Evolutionary conservation across 2,113 vertebrate species (phyloP).

Genomic region (Corynorhinus townsendii): DNA sequence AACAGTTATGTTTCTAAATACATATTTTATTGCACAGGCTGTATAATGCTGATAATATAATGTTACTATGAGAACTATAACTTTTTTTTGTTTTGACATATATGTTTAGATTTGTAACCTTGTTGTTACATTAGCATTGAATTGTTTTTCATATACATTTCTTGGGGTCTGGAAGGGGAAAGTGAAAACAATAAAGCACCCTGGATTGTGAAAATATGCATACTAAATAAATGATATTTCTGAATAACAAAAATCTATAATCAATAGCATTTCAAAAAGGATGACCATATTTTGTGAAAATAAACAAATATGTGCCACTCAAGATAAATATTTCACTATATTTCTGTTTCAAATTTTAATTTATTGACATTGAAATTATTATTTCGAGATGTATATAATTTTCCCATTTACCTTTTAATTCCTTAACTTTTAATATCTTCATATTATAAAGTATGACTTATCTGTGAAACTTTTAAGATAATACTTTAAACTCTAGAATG

Average conservation of each 20-base stretch:
- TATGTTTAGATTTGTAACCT: constrained; percentile 61
- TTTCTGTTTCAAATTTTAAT: not conserved
- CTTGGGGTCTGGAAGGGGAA: not conserved
- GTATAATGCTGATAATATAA: constrained; percentile 44
- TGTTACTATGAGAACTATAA: constrained; percentile 56
- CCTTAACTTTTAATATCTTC: not conserved
- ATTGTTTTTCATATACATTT: constrained; percentile 23
- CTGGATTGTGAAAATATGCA: not conserved
- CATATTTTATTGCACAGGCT: constrained; percentile 50
- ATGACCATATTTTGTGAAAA: not conserved
- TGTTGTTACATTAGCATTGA: constrained; percentile 38
- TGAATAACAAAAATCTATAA: not conserved
- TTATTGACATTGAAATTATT: not conserved
- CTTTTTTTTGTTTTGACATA: constrained; percentile 52
- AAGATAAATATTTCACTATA: not conserved
- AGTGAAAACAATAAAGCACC: not conserved
- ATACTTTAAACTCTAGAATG: not conserved
- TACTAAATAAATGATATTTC: not conserved
- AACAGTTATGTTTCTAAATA: constrained; percentile 59
- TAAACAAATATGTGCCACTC: not conserved
- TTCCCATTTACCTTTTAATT: not conserved
- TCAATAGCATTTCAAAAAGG: not conserved
- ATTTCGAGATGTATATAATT: not conserved
- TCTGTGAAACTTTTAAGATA: not conserved
- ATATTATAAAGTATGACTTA: not conserved